Conservation (phyloP, 1,140 invertebrate genomes). For the Bombus impatiens region DNA sequence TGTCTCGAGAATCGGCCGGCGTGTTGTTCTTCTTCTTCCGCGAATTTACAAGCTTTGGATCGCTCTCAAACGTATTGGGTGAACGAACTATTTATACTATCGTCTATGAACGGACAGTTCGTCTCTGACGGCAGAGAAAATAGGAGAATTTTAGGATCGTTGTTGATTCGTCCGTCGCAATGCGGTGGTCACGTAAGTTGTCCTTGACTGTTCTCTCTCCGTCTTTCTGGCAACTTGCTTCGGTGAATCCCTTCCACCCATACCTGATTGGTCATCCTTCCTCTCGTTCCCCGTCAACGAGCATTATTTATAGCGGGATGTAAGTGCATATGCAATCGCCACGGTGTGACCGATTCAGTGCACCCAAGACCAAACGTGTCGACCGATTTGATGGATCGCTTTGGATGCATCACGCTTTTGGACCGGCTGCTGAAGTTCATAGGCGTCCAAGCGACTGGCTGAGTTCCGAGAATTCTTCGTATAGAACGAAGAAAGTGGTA, state of each 20-base stretch:
- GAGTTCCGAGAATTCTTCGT: background rate
- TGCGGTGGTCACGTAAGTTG: slow-evolving; percentile 63
- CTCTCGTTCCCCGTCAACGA: slow-evolving; percentile 57
- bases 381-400: background rate
- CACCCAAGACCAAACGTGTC: background rate
- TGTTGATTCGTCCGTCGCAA: slow-evolving; percentile 63
- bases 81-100: slow-evolving; percentile 64
- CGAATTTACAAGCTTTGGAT: slow-evolving; percentile 20
- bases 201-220: slow-evolving; percentile 56
- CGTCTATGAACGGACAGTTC: slow-evolving; percentile 31
- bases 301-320: slow-evolving; percentile 68
- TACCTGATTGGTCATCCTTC: slow-evolving; percentile 68
- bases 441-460: background rate
- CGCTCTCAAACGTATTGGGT: slow-evolving; percentile 45
- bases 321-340: slow-evolving; percentile 24
- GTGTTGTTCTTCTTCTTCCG: background rate
- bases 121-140: background rate
- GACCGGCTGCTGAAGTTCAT: background rate
- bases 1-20: background rate
- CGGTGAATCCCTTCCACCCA: slow-evolving; percentile 45
- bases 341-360: slow-evolving; percentile 24
- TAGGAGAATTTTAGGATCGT: slow-evolving; percentile 51
- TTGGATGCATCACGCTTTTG: slow-evolving; percentile 10
- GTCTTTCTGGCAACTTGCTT: background rate
- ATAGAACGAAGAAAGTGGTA: background rate